A percentile compares a stretch with the other conserved stretches of the same genome.
These are phyloP conservation scores for Synodontis membranacea DNA, from an alignment of 2,113 vertebrate species.

Conservation along the genomic window DNA sequence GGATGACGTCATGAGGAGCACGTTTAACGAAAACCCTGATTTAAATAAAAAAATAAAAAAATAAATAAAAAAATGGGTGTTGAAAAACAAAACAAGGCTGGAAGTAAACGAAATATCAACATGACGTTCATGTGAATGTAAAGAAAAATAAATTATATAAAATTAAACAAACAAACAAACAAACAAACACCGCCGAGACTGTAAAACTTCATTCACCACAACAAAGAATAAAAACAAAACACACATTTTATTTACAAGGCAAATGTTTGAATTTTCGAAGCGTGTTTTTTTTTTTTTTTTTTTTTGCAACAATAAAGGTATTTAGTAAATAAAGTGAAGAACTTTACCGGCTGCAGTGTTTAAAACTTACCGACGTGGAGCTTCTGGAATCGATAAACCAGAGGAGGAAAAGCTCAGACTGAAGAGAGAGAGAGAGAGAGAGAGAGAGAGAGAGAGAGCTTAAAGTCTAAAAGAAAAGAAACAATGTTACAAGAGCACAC, in stretches of 20 bases:
- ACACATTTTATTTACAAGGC: background rate
- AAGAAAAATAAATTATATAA: no score
- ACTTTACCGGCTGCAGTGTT: background rate
- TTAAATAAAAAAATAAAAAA: no score
- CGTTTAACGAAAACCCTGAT: background rate
- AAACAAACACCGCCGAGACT: background rate
- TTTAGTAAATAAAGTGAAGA: no score
- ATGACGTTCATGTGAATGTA: background rate
- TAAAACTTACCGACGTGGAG: constrained; percentile 50
- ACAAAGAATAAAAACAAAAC: background rate
- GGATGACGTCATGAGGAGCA: background rate
- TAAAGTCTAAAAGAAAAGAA: background rate
- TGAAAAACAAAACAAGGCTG: background rate
- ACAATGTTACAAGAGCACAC: background rate
- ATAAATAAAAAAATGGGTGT: background rate
- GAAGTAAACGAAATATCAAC: background rate
- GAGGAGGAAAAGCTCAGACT: constrained; percentile 31
- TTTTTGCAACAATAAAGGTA: no score
- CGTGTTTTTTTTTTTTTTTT: no score
- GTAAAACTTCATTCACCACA: no score
- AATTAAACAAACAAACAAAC: background rate
- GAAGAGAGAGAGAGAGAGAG: no score
- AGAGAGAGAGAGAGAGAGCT: no score
- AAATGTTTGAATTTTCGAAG: no score
- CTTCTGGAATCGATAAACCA: constrained; percentile 14